These are phyloP conservation scores for Chromoteleia sp. DNA, from an alignment of 2,888 invertebrate species.

Conservation along the genomic window DNA sequence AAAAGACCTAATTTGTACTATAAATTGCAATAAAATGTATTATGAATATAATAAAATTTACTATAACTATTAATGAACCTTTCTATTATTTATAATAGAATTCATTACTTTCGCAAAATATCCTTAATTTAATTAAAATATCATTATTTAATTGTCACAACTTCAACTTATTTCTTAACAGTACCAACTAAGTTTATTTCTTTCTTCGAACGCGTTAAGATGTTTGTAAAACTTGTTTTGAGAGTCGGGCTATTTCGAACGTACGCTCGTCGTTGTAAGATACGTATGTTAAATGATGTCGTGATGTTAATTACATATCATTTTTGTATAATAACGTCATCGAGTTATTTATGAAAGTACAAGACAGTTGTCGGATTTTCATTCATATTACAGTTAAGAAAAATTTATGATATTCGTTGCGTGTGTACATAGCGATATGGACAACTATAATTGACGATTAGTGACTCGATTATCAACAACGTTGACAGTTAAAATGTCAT, in stretches of 20 bases:
- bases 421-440: constrained; percentile 42
- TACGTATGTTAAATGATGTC: constrained; percentile 29
- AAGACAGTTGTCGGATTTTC: constrained; percentile 33
- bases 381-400: constrained; percentile 37
- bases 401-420: constrained; percentile 41
- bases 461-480: constrained; percentile 25
- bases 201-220: not conserved
- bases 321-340: constrained; percentile 54
- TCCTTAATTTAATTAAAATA: too few species aligned
- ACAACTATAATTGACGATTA: constrained; percentile 50
- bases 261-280: constrained; percentile 34
- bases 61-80: too few species aligned
- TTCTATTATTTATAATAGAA: too few species aligned
- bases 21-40: too few species aligned
- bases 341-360: constrained; percentile 57
- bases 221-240: constrained; percentile 24
- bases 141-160: too few species aligned
- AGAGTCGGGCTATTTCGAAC: constrained; percentile 10
- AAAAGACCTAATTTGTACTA: too few species aligned
- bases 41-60: too few species aligned
- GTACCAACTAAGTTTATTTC: not conserved
- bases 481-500: constrained; percentile 36
- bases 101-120: too few species aligned
- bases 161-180: too few species aligned
- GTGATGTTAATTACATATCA: constrained; percentile 55